Conservation (phyloP, 2,888 invertebrate species). For the Epistrophe grossulariae region DNA sequence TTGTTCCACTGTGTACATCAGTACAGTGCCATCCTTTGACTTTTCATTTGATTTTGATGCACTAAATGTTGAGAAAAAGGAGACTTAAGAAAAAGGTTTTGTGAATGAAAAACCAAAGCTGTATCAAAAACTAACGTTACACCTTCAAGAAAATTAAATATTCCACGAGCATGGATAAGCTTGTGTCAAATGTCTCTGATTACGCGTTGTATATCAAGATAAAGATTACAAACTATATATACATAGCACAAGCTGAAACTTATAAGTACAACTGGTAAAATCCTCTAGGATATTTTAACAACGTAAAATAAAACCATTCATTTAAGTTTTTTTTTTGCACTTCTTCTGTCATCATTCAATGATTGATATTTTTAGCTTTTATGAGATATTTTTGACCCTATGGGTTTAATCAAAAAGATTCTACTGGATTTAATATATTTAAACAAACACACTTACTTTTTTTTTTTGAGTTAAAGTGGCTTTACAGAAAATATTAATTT, state of each 20-base stretch:
- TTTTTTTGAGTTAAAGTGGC: neutral
- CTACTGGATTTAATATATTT: neutral
- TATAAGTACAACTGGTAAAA: neutral
- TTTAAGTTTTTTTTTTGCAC: neutral
- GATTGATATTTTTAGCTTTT: conserved; percentile 1
- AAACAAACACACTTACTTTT: neutral
- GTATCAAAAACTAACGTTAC: conserved; percentile 46
- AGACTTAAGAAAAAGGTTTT: neutral
- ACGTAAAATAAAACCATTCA: neutral
- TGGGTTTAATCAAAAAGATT: neutral
- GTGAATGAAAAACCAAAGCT: conserved; percentile 46
- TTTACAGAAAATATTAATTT: neutral
- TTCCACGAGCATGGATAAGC: conserved; percentile 36
- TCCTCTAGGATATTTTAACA: conserved; percentile 4
- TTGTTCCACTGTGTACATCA: too few species aligned
- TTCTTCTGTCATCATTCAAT: neutral
- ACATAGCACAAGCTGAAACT: too few species aligned
- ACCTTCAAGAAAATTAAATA: conserved; percentile 60
- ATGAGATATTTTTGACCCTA: neutral
- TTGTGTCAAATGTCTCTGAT: conserved; percentile 19
- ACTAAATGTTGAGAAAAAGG: neutral
- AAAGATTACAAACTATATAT: neutral
- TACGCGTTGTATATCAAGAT: neutral
- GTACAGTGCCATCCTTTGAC: too few species aligned
- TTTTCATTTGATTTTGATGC: neutral